These are phyloP conservation scores for Trigoniulus corallinus DNA, from an alignment of 1,140 invertebrate species.

Conservation along the genomic window DNA sequence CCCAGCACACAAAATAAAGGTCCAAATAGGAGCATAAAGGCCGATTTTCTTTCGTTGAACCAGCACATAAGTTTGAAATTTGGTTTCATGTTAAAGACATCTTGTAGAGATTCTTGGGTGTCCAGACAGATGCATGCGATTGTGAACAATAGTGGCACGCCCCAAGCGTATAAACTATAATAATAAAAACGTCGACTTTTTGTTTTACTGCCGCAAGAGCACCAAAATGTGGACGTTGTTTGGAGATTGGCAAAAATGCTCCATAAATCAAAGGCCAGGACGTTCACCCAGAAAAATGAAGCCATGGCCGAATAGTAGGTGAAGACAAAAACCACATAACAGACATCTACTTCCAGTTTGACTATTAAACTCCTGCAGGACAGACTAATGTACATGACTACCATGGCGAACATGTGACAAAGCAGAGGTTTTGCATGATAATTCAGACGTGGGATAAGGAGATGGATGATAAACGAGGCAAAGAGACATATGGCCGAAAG, in stretches of 20 bases:
- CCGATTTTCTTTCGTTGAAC: conserved; percentile 23
- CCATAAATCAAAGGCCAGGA: conserved; percentile 23
- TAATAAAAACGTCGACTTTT: conserved; percentile 6
- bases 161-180: conserved; percentile 25
- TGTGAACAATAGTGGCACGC: conserved; percentile 19
- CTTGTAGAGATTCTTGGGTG: conserved; percentile 9
- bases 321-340: conserved; percentile 13
- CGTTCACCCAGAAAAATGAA: conserved; percentile 32
- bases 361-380: background rate
- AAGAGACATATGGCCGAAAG: background rate
- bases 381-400: conserved; percentile 4
- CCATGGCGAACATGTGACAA: conserved; percentile 4
- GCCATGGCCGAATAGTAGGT: conserved; percentile 32
- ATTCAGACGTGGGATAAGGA: background rate
- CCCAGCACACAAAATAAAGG: conserved; percentile 24
- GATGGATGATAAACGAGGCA: background rate
- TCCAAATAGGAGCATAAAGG: conserved; percentile 24
- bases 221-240: background rate
- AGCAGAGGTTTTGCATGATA: conserved; percentile 1
- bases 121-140: conserved; percentile 17
- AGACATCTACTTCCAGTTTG: background rate
- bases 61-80: conserved; percentile 21
- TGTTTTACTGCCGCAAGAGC: background rate
- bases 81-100: conserved; percentile 16
- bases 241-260: conserved; percentile 12